Percentiles rank a stretch among this genome's conserved stretches.
Conservation (phyloP, 2,113 vertebrate species). For the Neoarius graeffei region DNA sequence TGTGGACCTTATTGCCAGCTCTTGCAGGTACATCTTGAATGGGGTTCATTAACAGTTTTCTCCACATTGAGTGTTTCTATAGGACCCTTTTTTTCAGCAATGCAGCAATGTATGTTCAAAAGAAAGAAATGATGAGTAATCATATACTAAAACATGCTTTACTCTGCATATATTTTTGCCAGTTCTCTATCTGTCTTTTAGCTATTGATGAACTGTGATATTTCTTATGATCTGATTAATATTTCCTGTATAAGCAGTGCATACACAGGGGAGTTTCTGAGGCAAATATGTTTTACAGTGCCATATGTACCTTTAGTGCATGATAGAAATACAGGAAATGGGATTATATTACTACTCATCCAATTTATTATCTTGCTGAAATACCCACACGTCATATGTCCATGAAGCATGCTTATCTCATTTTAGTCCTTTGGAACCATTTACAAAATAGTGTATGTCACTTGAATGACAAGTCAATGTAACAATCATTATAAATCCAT, state of each 20-base stretch:
- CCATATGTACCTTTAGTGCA: constrained; percentile 22
- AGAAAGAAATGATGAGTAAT: neutral
- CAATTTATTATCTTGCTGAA: constrained; percentile 8
- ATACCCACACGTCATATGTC: neutral
- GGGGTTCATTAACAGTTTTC: neutral
- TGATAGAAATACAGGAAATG: constrained; percentile 10
- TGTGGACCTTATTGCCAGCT: neutral
- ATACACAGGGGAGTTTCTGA: neutral
- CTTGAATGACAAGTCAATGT: constrained; percentile 21
- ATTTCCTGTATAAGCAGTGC: constrained; percentile 30
- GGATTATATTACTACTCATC: neutral
- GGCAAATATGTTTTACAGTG: constrained; percentile 27
- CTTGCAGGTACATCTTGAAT: neutral
- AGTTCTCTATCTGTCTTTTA: neutral
- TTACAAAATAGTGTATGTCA: neutral
- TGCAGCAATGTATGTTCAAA: too few species aligned
- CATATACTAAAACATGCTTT: neutral
- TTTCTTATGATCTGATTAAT: constrained; percentile 43
- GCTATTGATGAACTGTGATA: neutral
- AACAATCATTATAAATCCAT: constrained; percentile 12
- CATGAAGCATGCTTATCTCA: neutral
- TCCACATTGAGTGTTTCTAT: neutral
- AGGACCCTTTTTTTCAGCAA: neutral
- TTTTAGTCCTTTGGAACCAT: neutral
- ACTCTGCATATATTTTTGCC: neutral